Percentiles rank a stretch among this genome's conserved stretches.
phyloP scores from a whole-genome alignment of 2,113 vertebrate genomes.

The Lycaon pictus region DNA sequence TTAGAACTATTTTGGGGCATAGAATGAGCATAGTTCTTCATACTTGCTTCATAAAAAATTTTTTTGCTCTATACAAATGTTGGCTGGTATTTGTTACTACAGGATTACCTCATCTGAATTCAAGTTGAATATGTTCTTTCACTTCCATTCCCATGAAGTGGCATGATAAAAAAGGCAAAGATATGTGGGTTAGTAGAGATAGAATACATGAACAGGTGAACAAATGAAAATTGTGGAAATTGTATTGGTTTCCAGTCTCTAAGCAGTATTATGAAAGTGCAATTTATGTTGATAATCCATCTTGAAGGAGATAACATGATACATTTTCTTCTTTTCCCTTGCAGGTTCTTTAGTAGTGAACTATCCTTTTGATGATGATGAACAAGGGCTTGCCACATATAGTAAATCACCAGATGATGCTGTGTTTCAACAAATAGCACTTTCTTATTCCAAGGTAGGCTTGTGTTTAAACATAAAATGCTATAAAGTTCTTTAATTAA shows the following conservation, averaged over 20 bases:
- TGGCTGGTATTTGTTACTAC: constrained; percentile 19
- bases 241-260: constrained; percentile 2
- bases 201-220: neutral
- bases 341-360: constrained; percentile 98
- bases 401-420: constrained; percentile 95
- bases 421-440: constrained; percentile 93
- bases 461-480: constrained; percentile 9
- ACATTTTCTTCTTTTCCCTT: constrained; percentile 64
- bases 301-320: constrained; percentile 39
- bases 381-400: constrained; percentile 88
- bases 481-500: constrained; percentile 14
- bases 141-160: neutral
- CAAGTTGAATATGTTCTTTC: constrained; percentile 7
- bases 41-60: neutral
- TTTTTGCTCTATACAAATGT: neutral
- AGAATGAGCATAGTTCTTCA: neutral
- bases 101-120: constrained; percentile 29
- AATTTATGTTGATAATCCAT: constrained; percentile 8
- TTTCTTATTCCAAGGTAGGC: constrained; percentile 95
- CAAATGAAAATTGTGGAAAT: constrained; percentile 20
- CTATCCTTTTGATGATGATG: constrained; percentile 96
- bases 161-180: constrained; percentile 5
- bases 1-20: constrained; percentile 38
- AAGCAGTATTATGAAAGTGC: constrained; percentile 15
- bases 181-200: neutral